Base-by-base conservation (phyloP, 1,140 invertebrate species). In the Rhizoglyphus robini region DNA sequence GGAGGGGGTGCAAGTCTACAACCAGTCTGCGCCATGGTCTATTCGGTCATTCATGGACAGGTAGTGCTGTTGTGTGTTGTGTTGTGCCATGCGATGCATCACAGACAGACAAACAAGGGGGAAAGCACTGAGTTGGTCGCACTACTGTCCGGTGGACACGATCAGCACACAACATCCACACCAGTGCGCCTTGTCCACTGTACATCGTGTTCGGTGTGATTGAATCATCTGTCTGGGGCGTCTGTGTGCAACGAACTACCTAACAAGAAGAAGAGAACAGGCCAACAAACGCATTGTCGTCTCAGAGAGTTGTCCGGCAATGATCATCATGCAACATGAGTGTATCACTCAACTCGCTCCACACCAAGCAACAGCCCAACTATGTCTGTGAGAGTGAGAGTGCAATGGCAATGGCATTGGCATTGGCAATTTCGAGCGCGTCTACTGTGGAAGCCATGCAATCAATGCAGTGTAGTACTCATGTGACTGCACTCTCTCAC, bases 351-450 rank as follows among this genome's bases (percentile, higher is more conserved):
- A n/a, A n/a, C n/a, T n/a, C n/a, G n/a, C n/a, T n/a, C n/a, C n/a
- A n/a, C n/a, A n/a, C n/a, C n/a, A n/a, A n/a, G n/a, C n/a, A n/a
- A n/a, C n/a, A n/a, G n/a, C n/a, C n/a, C n/a, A n/a, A n/a, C n/a
- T n/a, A n/a, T n/a, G n/a, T n/a, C n/a, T n/a, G n/a, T n/a, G n/a
- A n/a, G n/a, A 41, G 18, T 41, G 36, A 41, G 36, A 41, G 36
- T 41, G 20, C 51, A 54, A 54, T 54, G 51, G 51, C 51, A 54
- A 54, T 54, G 51, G 51, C 51, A 54, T 27, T 54, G 51, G 51
- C 51, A 54, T 11, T 54, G 8, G 31, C 31, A 23, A 5, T 23
- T 5, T 32, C 36, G 36, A 8, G 8, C 8, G 8, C 31, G 51
- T 23, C 23, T 25, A 8, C 51, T 5, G 20, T 54, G 51, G 23